phyloP scores from a whole-genome alignment of 30 jellyfish, hydroid and myxozoan species.

The Cassiopea xamachana region DNA sequence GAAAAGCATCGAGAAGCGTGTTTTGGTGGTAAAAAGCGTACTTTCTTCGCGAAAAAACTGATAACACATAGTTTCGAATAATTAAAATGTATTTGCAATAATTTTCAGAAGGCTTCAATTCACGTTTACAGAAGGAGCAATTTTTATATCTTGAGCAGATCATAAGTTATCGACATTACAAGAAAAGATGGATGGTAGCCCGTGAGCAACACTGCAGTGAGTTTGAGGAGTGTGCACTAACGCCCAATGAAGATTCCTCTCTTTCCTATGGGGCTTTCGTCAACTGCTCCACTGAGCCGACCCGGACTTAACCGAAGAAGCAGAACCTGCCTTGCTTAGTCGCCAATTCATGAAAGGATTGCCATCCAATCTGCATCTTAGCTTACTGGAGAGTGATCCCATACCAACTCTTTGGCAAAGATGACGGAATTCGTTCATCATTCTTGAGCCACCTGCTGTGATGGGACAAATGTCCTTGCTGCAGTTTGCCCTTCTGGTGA shows the following conservation, averaged over 20 bases:
- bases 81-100: no score
- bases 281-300: slow-evolving; percentile 10
- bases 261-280: slow-evolving; percentile 23
- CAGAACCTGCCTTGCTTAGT: slow-evolving; percentile 2
- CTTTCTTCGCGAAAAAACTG: no score
- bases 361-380: background rate
- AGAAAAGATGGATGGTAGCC: background rate
- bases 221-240: background rate
- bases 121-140: no score
- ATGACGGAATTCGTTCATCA: background rate
- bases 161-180: no score
- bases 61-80: no score
- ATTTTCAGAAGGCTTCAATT: no score
- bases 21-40: no score
- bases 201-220: background rate
- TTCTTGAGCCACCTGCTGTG: background rate
- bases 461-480: background rate
- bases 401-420: background rate
- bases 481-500: slow-evolving; percentile 11
- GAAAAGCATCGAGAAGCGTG: no score
- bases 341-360: slow-evolving; percentile 25
- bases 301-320: slow-evolving; percentile 5
- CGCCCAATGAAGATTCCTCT: slow-evolving; percentile 9
- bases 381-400: slow-evolving; percentile 14
- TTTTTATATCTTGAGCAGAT: no score